Evolutionary conservation across 2,113 vertebrate species (phyloP).

Genomic region (Pithys albifrons): DNA sequence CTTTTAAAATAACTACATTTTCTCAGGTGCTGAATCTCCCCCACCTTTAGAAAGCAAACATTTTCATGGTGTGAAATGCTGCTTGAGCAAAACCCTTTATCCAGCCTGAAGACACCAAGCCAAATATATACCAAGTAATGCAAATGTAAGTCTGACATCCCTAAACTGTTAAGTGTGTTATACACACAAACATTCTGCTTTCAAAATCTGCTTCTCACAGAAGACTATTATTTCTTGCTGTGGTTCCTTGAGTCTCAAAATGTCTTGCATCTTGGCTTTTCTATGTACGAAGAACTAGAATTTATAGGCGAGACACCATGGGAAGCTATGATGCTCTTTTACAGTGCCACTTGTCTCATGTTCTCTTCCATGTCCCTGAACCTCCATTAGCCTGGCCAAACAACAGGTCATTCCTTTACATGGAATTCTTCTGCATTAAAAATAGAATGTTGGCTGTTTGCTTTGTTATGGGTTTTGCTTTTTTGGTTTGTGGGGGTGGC

Average conservation of each 20-base stretch:
- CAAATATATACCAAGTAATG: not conserved
- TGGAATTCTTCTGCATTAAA: not conserved
- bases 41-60: not conserved
- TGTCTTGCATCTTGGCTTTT: not conserved
- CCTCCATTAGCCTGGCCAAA: not conserved
- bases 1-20: not conserved
- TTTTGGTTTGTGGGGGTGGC: not conserved
- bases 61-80: not conserved
- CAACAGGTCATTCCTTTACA: not conserved
- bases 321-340: not conserved
- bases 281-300: not conserved
- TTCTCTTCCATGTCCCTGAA: not conserved
- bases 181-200: conserved; percentile 4
- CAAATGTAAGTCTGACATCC: not conserved
- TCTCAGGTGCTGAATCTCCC: not conserved
- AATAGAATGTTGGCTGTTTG: not conserved
- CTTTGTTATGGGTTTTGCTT: not conserved
- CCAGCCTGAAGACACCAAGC: not conserved
- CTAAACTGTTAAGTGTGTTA: not conserved
- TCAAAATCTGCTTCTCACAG: not conserved
- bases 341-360: not conserved
- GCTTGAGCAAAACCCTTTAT: not conserved
- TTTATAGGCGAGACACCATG: not conserved
- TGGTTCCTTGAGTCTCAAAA: not conserved
- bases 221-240: not conserved